Conservation (phyloP, 2,888 invertebrate species). For the Dryadula phaetusa region DNA sequence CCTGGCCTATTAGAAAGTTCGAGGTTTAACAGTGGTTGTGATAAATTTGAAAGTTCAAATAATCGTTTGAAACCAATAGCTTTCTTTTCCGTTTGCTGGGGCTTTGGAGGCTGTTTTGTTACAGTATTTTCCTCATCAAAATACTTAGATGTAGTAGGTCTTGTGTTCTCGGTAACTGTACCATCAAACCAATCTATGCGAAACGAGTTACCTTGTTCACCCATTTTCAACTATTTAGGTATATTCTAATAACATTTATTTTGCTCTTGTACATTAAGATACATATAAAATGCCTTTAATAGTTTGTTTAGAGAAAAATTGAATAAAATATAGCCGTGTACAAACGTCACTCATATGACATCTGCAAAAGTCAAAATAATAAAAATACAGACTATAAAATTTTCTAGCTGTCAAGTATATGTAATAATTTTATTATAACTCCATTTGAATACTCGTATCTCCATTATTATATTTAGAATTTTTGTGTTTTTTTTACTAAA, state of each 20-base stretch:
- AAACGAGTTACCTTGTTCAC: constrained; percentile 62
- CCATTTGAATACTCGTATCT: too few species aligned
- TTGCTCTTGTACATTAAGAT: neutral
- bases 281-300: neutral
- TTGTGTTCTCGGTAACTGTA: constrained; percentile 66
- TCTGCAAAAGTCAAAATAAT: neutral
- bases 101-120: constrained; percentile 51
- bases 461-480: too few species aligned
- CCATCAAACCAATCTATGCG: constrained; percentile 81
- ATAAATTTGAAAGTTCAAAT: constrained; percentile 67
- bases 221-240: constrained; percentile 60
- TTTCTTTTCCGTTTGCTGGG: constrained; percentile 64
- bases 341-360: neutral
- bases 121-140: constrained; percentile 62
- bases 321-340: neutral
- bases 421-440: too few species aligned
- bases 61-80: constrained; percentile 77
- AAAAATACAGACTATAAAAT: neutral
- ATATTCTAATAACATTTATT: neutral
- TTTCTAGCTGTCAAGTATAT: too few species aligned
- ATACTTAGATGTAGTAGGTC: constrained; percentile 55
- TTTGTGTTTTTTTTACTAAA: too few species aligned
- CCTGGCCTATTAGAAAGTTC: constrained; percentile 73
- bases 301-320: neutral
- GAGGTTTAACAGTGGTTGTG: constrained; percentile 68